Evolutionary conservation across 2,888 invertebrate genomes (phyloP).

Genomic region (Leucozona laternaria): DNA sequence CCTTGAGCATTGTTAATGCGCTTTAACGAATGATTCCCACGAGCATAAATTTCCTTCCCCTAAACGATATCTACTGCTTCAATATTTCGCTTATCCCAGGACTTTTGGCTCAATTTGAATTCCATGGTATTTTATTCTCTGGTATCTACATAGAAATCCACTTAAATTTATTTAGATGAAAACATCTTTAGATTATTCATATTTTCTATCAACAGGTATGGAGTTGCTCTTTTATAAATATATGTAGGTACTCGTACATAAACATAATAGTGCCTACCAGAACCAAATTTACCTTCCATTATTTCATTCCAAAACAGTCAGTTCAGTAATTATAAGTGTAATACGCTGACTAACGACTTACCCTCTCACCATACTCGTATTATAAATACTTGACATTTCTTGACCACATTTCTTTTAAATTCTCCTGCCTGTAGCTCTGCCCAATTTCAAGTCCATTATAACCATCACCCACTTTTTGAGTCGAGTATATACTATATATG

Average conservation of each 20-base stretch:
- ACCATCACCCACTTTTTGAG: neutral
- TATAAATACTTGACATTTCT: too few relatives aligned
- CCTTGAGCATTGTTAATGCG: neutral
- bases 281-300: neutral
- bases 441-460: conserved; percentile 16
- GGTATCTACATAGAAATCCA: neutral
- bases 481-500: neutral
- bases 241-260: too few relatives aligned
- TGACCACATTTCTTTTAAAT: conserved; percentile 13
- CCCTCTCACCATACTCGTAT: neutral
- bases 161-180: neutral
- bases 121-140: neutral
- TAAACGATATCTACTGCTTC: neutral
- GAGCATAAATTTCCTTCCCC: neutral
- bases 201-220: neutral
- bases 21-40: neutral
- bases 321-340: conserved; percentile 16
- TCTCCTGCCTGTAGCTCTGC: neutral
- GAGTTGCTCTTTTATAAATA: neutral
- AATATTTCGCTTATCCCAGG: neutral
- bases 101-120: neutral
- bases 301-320: neutral
- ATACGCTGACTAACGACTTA: neutral
- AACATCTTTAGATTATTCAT: neutral
- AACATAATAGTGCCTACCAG: neutral